Percentiles rank a stretch among this genome's conserved stretches.
phyloP scores from a whole-genome alignment of 2,797 vertebrate species.

The Falco peregrinus region DNA sequence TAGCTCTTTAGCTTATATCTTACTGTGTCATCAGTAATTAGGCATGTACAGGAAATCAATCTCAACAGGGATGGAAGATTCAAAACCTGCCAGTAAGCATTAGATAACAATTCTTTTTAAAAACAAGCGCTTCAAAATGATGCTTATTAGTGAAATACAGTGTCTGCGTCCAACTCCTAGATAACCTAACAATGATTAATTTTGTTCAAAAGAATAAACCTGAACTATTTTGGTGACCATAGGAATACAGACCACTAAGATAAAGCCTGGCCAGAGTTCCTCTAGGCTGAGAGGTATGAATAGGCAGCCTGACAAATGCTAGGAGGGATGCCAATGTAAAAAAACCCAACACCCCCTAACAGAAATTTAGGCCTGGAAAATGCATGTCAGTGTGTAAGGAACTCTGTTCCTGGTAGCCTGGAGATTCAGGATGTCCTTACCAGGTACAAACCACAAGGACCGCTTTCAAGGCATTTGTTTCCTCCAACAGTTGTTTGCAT shows the following conservation, averaged over 20 bases:
- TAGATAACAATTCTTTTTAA: conserved; percentile 35
- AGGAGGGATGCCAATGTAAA: not conserved
- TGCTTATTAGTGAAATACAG: not conserved
- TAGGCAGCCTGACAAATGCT: not conserved
- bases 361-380: not conserved
- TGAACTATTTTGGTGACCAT: not conserved
- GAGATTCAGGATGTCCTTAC: not conserved
- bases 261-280: not conserved
- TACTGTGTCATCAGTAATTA: conserved; percentile 60
- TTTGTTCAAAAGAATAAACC: conserved; percentile 5
- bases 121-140: not conserved
- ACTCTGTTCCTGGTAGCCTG: not conserved
- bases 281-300: not conserved
- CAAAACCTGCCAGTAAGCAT: conserved; percentile 29
- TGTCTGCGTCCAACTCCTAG: not conserved
- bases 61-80: conserved; percentile 33
- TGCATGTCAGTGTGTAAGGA: not conserved
- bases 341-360: not conserved
- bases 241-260: not conserved
- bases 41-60: conserved; percentile 59
- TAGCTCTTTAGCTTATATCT: conserved; percentile 28
- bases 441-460: not conserved
- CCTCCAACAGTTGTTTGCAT: not conserved
- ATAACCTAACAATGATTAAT: conserved; percentile 12
- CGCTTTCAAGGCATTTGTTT: not conserved